Evolutionary conservation across 2,797 vertebrate species (phyloP).

Genomic region (Microcaecilia unicolor): DNA sequence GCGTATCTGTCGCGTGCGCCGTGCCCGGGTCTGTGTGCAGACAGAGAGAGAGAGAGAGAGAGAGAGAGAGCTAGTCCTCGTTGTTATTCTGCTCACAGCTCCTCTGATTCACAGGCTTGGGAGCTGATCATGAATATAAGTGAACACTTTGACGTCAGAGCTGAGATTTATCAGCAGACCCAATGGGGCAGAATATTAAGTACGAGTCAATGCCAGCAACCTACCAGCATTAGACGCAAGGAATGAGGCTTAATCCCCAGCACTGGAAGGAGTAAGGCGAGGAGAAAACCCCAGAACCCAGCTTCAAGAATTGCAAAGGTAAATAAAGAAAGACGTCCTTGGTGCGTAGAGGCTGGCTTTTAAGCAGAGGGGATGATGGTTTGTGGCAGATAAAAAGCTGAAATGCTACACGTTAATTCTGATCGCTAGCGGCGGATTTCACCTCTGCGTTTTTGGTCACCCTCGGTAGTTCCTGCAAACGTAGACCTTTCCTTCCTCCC

Average conservation of each 20-base stretch:
- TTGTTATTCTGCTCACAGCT: conserved; percentile 58
- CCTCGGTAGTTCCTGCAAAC: no score
- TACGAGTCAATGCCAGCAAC: conserved; percentile 49
- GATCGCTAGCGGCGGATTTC: no score
- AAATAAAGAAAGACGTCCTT: no score
- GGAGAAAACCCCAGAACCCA: conserved; percentile 3
- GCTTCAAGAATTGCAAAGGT: no score
- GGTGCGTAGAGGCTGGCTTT: no score
- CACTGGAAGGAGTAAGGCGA: conserved; percentile 17
- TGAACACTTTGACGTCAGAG: conserved; percentile 83
- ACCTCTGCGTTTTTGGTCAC: no score
- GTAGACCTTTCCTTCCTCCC: no score
- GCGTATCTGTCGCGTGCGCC: no score
- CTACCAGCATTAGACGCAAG: conserved; percentile 53
- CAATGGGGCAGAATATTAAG: conserved; percentile 68
- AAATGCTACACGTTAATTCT: no score
- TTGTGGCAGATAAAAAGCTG: no score
- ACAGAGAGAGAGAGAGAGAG: no score
- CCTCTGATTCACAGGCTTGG: conserved; percentile 55
- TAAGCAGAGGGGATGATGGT: neutral
- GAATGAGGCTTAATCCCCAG: conserved; percentile 29
- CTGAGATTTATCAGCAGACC: conserved; percentile 70
- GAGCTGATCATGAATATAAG: conserved; percentile 64
- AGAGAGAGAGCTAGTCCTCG: no score
- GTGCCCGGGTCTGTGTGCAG: neutral